Evolutionary conservation across 2,888 invertebrate genomes (phyloP).

Genomic region (Caenorhabditis becei): DNA sequence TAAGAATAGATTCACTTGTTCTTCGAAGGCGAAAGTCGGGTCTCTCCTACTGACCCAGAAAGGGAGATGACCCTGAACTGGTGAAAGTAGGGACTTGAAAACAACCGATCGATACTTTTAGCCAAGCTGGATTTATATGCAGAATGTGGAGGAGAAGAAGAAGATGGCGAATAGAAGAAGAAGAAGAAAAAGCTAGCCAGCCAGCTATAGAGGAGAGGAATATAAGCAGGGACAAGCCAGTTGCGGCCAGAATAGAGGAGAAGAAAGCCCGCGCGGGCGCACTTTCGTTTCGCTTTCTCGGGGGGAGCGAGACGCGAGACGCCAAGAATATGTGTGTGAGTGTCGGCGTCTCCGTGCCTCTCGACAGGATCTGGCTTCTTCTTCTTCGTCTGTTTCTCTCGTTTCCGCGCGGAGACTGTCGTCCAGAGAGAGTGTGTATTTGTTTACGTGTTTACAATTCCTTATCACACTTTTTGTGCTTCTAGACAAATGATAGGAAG

Average conservation of each 20-base stretch:
- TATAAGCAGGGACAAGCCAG: neutral
- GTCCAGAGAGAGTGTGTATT: conserved; percentile 12
- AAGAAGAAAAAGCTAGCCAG: conserved; percentile 8
- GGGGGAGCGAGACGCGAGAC: conserved; percentile 18
- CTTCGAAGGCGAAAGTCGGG: conserved; percentile 43
- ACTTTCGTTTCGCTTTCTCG: conserved; percentile 55
- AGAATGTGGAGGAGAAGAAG: conserved; percentile 4
- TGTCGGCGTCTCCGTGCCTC: too few relatives aligned
- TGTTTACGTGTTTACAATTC: conserved; percentile 28
- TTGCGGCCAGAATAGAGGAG: conserved; percentile 29
- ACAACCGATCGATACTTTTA: too few relatives aligned
- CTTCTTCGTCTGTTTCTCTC: conserved; percentile 28
- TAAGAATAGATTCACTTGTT: conserved; percentile 18
- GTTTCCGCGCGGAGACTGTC: conserved; percentile 37
- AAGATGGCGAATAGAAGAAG: conserved; percentile 16
- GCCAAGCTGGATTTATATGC: too few relatives aligned
- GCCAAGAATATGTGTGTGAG: conserved; percentile 27
- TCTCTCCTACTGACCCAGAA: conserved; percentile 47
- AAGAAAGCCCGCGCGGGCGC: conserved; percentile 28
- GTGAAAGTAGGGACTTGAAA: neutral
- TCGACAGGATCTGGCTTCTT: conserved; percentile 32
- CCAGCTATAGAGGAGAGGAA: neutral
- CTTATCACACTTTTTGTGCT: conserved; percentile 15
- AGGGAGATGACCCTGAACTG: neutral
- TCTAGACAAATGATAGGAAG: too few relatives aligned